Conservation (phyloP, 64 coral and sea anemone genomes). For the Dendrophyllia cribrosa region DNA sequence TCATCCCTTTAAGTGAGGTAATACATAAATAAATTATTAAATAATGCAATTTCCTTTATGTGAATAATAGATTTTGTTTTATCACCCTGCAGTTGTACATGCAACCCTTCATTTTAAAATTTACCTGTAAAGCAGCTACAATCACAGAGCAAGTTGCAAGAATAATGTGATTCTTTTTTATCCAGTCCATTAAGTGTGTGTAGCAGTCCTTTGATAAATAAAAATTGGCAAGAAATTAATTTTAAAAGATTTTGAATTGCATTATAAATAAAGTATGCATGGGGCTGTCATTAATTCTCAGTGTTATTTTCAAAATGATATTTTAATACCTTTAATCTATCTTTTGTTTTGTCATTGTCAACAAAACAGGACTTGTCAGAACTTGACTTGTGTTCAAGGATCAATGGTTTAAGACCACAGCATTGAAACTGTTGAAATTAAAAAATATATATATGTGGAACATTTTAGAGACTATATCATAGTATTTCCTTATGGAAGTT, state of each 20-base stretch:
- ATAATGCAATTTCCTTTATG: too few relatives aligned
- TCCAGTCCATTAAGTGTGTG: constrained; percentile 57
- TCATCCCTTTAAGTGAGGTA: too few relatives aligned
- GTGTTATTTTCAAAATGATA: neutral
- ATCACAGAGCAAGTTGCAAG: constrained; percentile 57
- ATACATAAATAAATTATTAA: too few relatives aligned
- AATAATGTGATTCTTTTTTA: constrained; percentile 59
- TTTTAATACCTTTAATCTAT: constrained; percentile 58
- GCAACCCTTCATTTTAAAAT: neutral
- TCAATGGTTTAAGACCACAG: constrained; percentile 60
- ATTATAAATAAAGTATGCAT: too few relatives aligned
- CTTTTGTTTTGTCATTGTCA: constrained; percentile 40
- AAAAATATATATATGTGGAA: neutral
- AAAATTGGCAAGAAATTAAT: neutral
- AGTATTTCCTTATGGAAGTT: too few relatives aligned
- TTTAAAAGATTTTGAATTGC: too few relatives aligned
- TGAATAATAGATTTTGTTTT: too few relatives aligned
- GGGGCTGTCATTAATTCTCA: neutral
- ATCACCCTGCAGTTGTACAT: too few relatives aligned
- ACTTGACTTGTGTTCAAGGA: constrained; percentile 60
- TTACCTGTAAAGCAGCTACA: constrained; percentile 75
- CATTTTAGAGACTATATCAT: too few relatives aligned
- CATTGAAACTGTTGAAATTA: constrained; percentile 46
- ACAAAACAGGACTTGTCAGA: constrained; percentile 68
- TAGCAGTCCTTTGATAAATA: constrained; percentile 63